Evolutionary conservation across 2,888 invertebrate genomes (phyloP).

Genomic region (Keiferia lycopersicella): DNA sequence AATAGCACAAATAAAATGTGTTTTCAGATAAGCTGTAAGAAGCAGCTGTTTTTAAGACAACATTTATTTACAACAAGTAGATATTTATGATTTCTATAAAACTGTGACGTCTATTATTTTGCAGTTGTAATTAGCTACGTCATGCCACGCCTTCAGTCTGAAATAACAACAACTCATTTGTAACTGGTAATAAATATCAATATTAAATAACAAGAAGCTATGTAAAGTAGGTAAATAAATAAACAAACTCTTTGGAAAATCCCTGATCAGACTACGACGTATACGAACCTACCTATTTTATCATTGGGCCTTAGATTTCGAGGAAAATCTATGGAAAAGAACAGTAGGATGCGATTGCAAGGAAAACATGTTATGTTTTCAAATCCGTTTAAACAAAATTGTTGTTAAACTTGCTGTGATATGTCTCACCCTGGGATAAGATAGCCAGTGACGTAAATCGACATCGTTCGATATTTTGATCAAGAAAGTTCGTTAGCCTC

Average conservation of each 20-base stretch:
- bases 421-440: constrained; percentile 5
- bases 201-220: too few species aligned
- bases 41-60: too few species aligned
- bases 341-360: neutral
- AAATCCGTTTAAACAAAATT: neutral
- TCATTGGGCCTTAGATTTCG: neutral
- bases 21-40: too few species aligned
- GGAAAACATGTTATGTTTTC: constrained; percentile 7
- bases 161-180: neutral
- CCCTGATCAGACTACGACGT: neutral
- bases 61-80: neutral
- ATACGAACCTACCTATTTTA: neutral
- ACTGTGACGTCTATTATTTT: neutral
- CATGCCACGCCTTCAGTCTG: constrained; percentile 5
- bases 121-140: neutral
- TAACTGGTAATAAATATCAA: neutral
- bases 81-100: neutral
- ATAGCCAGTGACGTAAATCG: constrained; percentile 12
- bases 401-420: neutral
- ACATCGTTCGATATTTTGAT: constrained; percentile 14
- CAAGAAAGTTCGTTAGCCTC: constrained; percentile 17
- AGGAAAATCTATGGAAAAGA: constrained; percentile 10
- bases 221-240: neutral
- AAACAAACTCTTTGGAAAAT: neutral
- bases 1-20: too few species aligned